Evolutionary conservation across 1,140 invertebrate species (phyloP).

Genomic region (Lasioglossum albipes): DNA sequence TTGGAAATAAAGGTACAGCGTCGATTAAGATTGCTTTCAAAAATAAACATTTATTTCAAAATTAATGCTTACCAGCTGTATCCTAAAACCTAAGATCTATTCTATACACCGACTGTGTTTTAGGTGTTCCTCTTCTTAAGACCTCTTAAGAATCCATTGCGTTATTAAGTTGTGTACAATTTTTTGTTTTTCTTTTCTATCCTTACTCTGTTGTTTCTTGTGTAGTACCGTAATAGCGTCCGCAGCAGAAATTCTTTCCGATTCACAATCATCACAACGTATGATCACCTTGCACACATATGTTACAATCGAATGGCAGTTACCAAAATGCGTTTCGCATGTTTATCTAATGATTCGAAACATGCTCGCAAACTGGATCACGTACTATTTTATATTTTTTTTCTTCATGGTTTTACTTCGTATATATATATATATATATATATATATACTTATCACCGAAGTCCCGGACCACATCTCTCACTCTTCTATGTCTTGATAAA

Average conservation of each 20-base stretch:
- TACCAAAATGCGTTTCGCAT: slow-evolving; percentile 51
- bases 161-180: slow-evolving; percentile 65
- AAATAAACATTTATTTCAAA: slow-evolving; percentile 80
- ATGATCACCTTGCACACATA: slow-evolving; percentile 49
- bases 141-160: slow-evolving; percentile 57
- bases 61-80: slow-evolving; percentile 77
- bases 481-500: slow-evolving; percentile 53
- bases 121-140: slow-evolving; percentile 65
- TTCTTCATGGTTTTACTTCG: too few species aligned
- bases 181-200: slow-evolving; percentile 20
- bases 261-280: slow-evolving; percentile 62
- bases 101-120: slow-evolving; percentile 70
- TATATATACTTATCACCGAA: slow-evolving; percentile 38
- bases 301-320: slow-evolving; percentile 66
- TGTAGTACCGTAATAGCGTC: slow-evolving; percentile 66
- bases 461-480: slow-evolving; percentile 51
- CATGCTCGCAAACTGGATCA: slow-evolving; percentile 55
- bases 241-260: slow-evolving; percentile 52
- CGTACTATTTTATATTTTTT: slow-evolving; percentile 39
- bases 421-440: too few species aligned
- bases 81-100: slow-evolving; percentile 73
- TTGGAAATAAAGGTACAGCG: slow-evolving; percentile 38
- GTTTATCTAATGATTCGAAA: slow-evolving; percentile 48
- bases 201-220: slow-evolving; percentile 9
- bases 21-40: slow-evolving; percentile 74